A percentile compares a stretch with the other conserved stretches of the same genome.
phyloP scores from a whole-genome alignment of 2,113 vertebrate species.

The Psilopogon haemacephalus region DNA sequence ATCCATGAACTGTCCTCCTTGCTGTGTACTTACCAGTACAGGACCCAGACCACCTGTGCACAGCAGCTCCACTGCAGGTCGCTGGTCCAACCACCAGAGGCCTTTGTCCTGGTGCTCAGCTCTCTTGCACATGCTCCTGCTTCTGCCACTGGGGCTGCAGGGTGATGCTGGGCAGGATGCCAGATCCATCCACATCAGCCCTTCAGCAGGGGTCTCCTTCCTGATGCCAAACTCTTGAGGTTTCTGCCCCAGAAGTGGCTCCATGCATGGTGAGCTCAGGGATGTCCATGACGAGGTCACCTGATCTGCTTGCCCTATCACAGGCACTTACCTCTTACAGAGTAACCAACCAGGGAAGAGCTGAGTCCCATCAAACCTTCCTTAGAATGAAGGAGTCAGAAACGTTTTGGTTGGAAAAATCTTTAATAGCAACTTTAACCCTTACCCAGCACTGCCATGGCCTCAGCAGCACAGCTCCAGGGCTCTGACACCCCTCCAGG shows the following conservation, averaged over 20 bases:
- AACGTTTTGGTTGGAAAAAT: too few species aligned
- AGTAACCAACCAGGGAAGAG: background rate
- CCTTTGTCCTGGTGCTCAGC: background rate
- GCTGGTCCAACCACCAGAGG: background rate
- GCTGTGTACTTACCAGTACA: background rate
- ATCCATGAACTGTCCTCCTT: background rate
- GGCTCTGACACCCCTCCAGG: too few species aligned
- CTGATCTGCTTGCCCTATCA: background rate
- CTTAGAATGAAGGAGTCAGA: background rate
- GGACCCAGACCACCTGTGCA: background rate
- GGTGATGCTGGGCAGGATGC: fast-evolving
- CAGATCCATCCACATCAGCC: background rate
- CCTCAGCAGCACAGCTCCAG: too few species aligned
- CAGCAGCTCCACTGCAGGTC: background rate
- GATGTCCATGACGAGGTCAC: background rate
- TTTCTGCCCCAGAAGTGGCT: background rate
- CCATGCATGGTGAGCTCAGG: background rate
- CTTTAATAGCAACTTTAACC: too few species aligned
- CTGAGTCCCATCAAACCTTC: background rate
- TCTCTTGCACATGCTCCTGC: background rate
- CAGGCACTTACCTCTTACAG: background rate
- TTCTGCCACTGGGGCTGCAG: background rate
- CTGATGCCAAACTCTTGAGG: background rate
- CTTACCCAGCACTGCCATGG: too few species aligned
- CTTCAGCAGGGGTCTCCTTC: background rate